These are phyloP conservation scores for Mythimna pallens DNA, from an alignment of 2,888 invertebrate species.

Conservation along the genomic window DNA sequence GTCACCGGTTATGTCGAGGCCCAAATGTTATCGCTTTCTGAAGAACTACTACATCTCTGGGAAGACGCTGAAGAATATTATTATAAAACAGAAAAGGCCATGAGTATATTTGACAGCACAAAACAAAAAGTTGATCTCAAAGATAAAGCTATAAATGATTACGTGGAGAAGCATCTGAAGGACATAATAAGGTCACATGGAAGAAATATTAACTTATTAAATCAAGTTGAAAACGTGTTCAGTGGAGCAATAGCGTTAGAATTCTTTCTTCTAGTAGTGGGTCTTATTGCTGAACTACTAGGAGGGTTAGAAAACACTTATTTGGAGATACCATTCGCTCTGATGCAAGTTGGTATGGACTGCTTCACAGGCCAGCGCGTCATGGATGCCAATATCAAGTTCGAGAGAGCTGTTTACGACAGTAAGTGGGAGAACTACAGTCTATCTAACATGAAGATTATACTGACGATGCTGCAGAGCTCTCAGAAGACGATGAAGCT, in stretches of 20 bases:
- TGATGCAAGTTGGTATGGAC: constrained; percentile 73
- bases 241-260: constrained; percentile 71
- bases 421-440: constrained; percentile 70
- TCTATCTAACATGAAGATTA: constrained; percentile 63
- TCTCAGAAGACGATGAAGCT: constrained; percentile 76
- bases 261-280: constrained; percentile 69
- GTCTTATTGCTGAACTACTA: constrained; percentile 72
- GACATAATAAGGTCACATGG: constrained; percentile 51
- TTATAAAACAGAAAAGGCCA: constrained; percentile 59
- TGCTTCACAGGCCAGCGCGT: constrained; percentile 69
- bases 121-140: constrained; percentile 4
- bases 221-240: constrained; percentile 66
- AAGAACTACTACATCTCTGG: constrained; percentile 76
- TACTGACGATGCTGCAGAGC: constrained; percentile 74
- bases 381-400: constrained; percentile 64
- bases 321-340: constrained; percentile 71
- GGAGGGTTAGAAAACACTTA: constrained; percentile 75
- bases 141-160: constrained; percentile 43
- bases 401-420: constrained; percentile 66
- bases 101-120: not conserved
- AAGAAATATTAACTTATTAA: constrained; percentile 66
- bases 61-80: constrained; percentile 68
- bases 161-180: constrained; percentile 42
- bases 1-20: constrained; percentile 77
- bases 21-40: constrained; percentile 75